A percentile compares a stretch with the other conserved stretches of the same genome.
These are phyloP conservation scores for Sphaeramia orbicularis DNA, from an alignment of 2,797 vertebrate species.

Conservation along the genomic window DNA sequence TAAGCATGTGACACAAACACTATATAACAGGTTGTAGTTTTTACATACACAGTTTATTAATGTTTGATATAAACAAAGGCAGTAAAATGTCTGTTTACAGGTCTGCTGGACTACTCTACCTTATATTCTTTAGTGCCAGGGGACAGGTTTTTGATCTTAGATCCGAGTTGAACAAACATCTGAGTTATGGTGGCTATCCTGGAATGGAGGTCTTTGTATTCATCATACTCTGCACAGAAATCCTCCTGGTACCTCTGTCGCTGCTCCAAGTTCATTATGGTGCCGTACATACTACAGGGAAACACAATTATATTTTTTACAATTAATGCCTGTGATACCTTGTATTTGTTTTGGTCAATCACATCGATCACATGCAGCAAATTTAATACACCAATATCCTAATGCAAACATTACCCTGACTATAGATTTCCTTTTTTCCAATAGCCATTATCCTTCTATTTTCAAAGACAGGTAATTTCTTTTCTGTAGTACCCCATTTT, in stretches of 20 bases:
- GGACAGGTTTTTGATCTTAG: constrained; percentile 86
- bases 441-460: not conserved
- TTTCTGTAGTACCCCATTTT: constrained; percentile 15
- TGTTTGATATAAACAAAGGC: too few species aligned
- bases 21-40: too few species aligned
- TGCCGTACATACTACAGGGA: constrained; percentile 78
- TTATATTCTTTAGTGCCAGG: constrained; percentile 87
- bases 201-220: constrained; percentile 87
- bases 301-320: not conserved
- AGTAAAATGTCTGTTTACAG: too few species aligned
- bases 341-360: not conserved
- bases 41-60: too few species aligned
- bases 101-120: constrained; percentile 59
- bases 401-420: not conserved
- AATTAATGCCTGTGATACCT: too few species aligned
- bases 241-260: constrained; percentile 86
- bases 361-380: too few species aligned
- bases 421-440: not conserved
- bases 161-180: constrained; percentile 88
- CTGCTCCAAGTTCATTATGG: constrained; percentile 84
- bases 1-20: not conserved
- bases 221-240: constrained; percentile 88
- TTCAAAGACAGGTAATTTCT: not conserved
- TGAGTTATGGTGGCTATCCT: constrained; percentile 85
- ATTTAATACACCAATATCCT: not conserved